Conservation (phyloP, 2,797 vertebrate genomes). For the Rhinogobio ventralis region DNA sequence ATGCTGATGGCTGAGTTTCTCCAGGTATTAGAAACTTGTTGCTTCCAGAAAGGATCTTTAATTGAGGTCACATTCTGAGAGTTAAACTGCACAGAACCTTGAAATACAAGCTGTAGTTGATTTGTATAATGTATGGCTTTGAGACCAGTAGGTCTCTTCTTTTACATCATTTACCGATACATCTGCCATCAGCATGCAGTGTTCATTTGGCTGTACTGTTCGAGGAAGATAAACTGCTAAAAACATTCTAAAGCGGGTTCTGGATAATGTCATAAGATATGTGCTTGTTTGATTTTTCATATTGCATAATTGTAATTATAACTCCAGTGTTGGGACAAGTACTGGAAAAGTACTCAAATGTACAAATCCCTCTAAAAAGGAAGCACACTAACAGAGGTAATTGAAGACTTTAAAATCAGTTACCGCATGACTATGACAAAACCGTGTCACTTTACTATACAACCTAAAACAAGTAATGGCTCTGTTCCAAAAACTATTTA, state of each 20-base stretch:
- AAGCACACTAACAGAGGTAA: not conserved
- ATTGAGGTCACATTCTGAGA: conserved; percentile 1
- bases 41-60: conserved; percentile 5
- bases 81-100: conserved; percentile 21
- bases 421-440: not conserved
- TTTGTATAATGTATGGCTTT: conserved; percentile 22
- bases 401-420: not conserved
- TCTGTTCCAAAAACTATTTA: not conserved
- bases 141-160: conserved; percentile 30
- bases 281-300: not conserved
- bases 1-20: not conserved
- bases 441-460: not conserved
- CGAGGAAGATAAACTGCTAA: conserved; percentile 22
- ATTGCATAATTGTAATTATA: not conserved
- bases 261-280: conserved; percentile 12
- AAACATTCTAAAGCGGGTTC: not conserved
- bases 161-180: conserved; percentile 14
- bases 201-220: conserved; percentile 1
- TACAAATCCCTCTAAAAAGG: not conserved
- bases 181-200: conserved; percentile 23
- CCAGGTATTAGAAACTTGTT: not conserved
- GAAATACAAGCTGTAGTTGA: conserved; percentile 27
- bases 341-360: not conserved
- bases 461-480: not conserved
- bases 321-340: not conserved